Base-by-base conservation (phyloP, 2,888 invertebrate genomes). In the Agapostemon virescens region DNA sequence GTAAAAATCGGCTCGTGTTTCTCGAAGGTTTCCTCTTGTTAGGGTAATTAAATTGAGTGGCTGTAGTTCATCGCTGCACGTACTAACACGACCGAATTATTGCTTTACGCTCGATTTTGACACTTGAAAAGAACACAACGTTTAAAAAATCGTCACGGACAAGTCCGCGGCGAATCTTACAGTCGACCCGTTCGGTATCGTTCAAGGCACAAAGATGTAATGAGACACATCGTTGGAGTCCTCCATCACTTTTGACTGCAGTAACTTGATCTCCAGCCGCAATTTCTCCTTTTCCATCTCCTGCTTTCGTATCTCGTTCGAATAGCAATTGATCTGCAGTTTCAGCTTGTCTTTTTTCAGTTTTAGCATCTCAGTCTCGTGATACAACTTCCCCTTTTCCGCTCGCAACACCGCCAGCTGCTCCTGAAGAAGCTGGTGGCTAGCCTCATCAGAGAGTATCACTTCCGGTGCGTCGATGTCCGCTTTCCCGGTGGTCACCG, bases 281-380 rank as follows among this genome's bases (percentile, higher is more conserved):
- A 92, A 84, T 69, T 92, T 92, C 78, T 91, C 92, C 58, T 90
- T 91, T 33, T 90, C 90, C 90, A 91, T 90, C 78, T 92, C 91
- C 58, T 92, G 90, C 58, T 90, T 90, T 26, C 87, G 86, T 69
- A 91, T 89, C 58, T 90, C 90, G 30, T 89, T 90, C 0, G 88
- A 85, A 69, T 89, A 91, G 74, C 90, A 90, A 76, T 88, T 89
- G 69, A 91, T 91, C 68, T 90, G 90, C 23, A 88, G 74, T 76
- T 93, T 94, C 36, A 94, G 93, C 92, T 94, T 94, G 70, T 91
- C 90, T 64, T 91, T 90, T 63, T 92, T 92, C 26, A 92, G 84
- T 69, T 92, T 92, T 9, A 93, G 81, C 88, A 91, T 89, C 74
- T 92, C 92, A 30, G 92, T 92, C 83, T 93, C 92, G 15, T 90